Base-by-base conservation (phyloP, 2,797 vertebrate species). In the Myotis findleyi region DNA sequence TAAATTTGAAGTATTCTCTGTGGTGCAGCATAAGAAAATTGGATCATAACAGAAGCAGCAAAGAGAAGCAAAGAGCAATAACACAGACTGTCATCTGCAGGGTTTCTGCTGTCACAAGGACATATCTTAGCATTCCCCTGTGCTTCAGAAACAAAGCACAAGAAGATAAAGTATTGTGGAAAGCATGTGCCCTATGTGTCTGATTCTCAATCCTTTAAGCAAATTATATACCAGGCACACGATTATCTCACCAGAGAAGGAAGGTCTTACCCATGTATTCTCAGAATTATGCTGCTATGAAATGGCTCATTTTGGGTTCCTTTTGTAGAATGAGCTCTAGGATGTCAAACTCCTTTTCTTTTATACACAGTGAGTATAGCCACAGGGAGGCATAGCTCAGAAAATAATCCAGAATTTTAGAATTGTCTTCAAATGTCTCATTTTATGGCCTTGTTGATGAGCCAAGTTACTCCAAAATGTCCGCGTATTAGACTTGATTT, bases 11-110 rank as follows among this genome's bases (percentile, higher is more conserved):
- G 53, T 82, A 86, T 62, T 95, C 91, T 97, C 84, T 76, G 77
- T 94, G 33, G 96, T 95, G 73, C 57, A 57, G 94, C 94, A 9
- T 87, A 83, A 94, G 88, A 95, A 97, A 96, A 97, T 9, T 96
- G 88, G 93, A 87, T 97, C 62, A 94, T 72, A 87, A 92, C 3
- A 96, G 91, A 95, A 96, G 97, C 96, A 95, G 91, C 71, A 93
- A 89, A 96, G 92, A 95, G 90, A 95, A 93, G 96, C 96, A 27
- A 92, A 89, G 89, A 96, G 93, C 91, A 94, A 53, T 87, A 81
- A 95, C 23, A 93, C 20, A 71, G 93, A 85, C 25, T 66, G 95
- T 92, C 95, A 81, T 90, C 88, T 89, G 85, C 69, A 71, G 49
- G 80, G 44, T 84, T 84, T 91, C 79, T 76, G 71, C 30, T 55